phyloP scores from a whole-genome alignment of 2,797 vertebrate genomes.

The Sebastes diploproa region DNA sequence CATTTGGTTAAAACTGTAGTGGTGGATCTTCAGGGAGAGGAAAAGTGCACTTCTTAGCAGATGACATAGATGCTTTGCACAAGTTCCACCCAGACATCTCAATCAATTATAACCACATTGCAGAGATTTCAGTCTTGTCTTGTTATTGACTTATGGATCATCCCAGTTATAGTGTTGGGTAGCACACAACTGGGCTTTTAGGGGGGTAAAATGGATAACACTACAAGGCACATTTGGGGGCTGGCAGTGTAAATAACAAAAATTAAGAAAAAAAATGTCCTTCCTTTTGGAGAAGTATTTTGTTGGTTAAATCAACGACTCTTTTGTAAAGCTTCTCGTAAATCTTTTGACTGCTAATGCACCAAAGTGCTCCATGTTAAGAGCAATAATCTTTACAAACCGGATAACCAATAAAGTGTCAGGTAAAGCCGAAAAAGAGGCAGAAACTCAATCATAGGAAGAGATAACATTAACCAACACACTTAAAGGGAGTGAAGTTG shows the following conservation, averaged over 20 bases:
- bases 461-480: constrained; percentile 94
- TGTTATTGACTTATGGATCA: constrained; percentile 87
- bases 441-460: constrained; percentile 96
- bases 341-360: constrained; percentile 81
- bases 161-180: constrained; percentile 82
- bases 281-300: constrained; percentile 57
- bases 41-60: constrained; percentile 88
- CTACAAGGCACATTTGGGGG: constrained; percentile 62
- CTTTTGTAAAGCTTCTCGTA: constrained; percentile 73
- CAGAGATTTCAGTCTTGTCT: constrained; percentile 87
- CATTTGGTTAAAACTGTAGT: constrained; percentile 85
- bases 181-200: constrained; percentile 81
- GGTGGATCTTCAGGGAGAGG: constrained; percentile 82
- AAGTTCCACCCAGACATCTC: constrained; percentile 87
- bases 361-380: constrained; percentile 84
- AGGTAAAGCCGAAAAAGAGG: constrained; percentile 97
- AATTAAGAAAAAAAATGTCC: constrained; percentile 55
- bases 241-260: constrained; percentile 59
- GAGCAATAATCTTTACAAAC: constrained; percentile 98
- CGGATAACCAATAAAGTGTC: constrained; percentile 95
- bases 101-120: constrained; percentile 96
- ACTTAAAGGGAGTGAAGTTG: constrained; percentile 84
- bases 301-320: constrained; percentile 59
- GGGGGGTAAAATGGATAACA: constrained; percentile 69
- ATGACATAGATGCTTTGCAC: constrained; percentile 86